Evolutionary conservation across 2,888 invertebrate species (phyloP), one percentile per base, ranked within the genome.

Genomic region (Dicranocentrus wangi): DNA sequence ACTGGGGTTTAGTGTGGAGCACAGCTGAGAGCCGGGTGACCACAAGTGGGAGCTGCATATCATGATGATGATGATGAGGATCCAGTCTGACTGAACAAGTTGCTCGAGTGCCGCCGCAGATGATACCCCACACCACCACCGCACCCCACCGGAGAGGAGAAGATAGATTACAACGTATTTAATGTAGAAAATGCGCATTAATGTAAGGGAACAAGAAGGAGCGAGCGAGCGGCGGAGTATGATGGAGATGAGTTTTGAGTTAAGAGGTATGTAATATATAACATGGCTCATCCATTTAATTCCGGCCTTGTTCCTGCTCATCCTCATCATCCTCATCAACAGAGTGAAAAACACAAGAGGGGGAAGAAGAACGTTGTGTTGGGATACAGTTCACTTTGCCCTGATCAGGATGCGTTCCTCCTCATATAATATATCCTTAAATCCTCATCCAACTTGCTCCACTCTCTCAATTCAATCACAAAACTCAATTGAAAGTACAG

Each of bases 211-310:
- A 39, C 39, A 39, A 39, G 8, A 8, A 8, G 39, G 39, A 8
- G 39, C 13, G 13, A 39, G 39, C 13, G 7, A 39, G 13, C 13
- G 8, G 39, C 39, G 13, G 8, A 8, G 8, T 39, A 13, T 13
- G 39, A 39, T 7, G 8, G 7, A 39, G 7, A 39, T 8, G 39
- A 39, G 39, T 8, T 39, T 13, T 39, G 39, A 39, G 13, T 39
- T 39, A 13, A 39, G 39, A 39, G 7, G 39, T 8, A 39, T 7
- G 39, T 39, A 39, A 39, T 39, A 39, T 39, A 39, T 39, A 39
- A 8, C 13, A 39, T 72, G 66, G 71, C 72, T 78, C 63, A 75
- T 68, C 68, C 68, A 68, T 68, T 68, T 68, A 43, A 65, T 65
- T 65, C 42, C n/a, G n/a, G 17, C 7, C 15, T 7, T 5, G 53